Evolutionary conservation across 2,797 vertebrate genomes (phyloP), one percentile per base, ranked within the genome.

Genomic region (Neostethus bicornis): DNA sequence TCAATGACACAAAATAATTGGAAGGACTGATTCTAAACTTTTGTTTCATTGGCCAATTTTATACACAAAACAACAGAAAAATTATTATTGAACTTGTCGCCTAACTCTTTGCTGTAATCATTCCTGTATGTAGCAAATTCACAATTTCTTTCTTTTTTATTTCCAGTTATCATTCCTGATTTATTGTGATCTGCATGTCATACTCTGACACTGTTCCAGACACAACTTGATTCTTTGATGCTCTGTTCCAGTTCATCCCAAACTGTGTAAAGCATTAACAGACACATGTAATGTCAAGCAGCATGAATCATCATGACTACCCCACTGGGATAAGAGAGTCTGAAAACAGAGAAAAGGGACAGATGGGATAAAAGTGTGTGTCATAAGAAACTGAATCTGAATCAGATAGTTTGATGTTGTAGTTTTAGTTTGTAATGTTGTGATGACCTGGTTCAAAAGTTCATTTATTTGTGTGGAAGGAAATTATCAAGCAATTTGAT

Each of bases 251-350:
- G 58, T 67, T 80, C 66, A 45, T 23, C 8, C 60, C 20, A 34
- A n/a, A 58, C 60, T 59, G 34, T 76, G 78, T 74, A 60, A 52
- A 26, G 48, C 58, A 43, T 77, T 79, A 77, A 64, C 48, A 38
- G 69, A 79, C 77, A 77, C 75, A 75, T 87, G 85, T 80, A 82
- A 77, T 65, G 56, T 69, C 70, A 75, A 76, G 75, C 71, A 55
- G 59, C 43, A 34, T 76, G 54, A 46, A 46, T 82, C 59, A 28
- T 80, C 81, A 84, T 74, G 81, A 80, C 84, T 86, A 87, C 80
- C 52, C 56, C n/a, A 3, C 39, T 3, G 56, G 55, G 60, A 62
- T 5, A 13, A 59, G 21, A 5, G 29, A 14, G 37, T 37, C 25
- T 42, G 39, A 52, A 34, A 55, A 50, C 3, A 6, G 32, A 42